Evolutionary conservation across 2,888 invertebrate species (phyloP).

Genomic region (Tinea pellionella): DNA sequence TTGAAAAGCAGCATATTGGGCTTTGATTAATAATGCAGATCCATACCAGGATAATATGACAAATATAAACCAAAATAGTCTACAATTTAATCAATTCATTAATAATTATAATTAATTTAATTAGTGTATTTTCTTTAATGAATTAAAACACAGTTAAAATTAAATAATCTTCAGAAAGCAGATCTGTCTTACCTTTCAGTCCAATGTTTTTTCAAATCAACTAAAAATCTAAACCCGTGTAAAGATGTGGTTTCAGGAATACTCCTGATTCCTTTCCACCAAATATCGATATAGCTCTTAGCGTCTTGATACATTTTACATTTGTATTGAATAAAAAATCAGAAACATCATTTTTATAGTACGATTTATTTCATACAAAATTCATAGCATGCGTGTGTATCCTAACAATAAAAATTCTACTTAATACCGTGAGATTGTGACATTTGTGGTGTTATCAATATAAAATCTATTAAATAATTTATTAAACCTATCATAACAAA

Average conservation of each 20-base stretch:
- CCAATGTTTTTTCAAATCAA: conserved; percentile 72
- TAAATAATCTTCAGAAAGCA: too few relatives aligned
- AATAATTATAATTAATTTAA: too few relatives aligned
- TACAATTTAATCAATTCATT: conserved; percentile 24
- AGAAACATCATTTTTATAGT: not conserved
- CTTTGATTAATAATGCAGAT: conserved; percentile 65
- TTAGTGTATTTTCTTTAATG: too few relatives aligned
- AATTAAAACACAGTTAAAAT: too few relatives aligned
- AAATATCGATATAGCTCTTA: conserved; percentile 46
- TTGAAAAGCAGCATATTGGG: conserved; percentile 73
- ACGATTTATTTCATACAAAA: not conserved
- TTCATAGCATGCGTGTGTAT: not conserved
- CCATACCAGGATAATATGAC: conserved; percentile 73
- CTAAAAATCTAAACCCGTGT: conserved; percentile 74
- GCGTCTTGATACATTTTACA: conserved; percentile 21
- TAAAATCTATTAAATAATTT: not conserved
- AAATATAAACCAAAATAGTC: conserved; percentile 73
- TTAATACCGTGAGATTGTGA: not conserved
- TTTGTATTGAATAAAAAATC: not conserved
- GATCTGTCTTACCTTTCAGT: conserved; percentile 70
- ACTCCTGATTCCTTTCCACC: conserved; percentile 60
- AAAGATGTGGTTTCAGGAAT: conserved; percentile 66
- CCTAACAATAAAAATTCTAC: not conserved
- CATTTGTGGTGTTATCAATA: not conserved
- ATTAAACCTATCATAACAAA: too few relatives aligned